These are phyloP conservation scores for Mesoligia furuncula DNA, from an alignment of 2,888 invertebrate species.

Conservation along the genomic window DNA sequence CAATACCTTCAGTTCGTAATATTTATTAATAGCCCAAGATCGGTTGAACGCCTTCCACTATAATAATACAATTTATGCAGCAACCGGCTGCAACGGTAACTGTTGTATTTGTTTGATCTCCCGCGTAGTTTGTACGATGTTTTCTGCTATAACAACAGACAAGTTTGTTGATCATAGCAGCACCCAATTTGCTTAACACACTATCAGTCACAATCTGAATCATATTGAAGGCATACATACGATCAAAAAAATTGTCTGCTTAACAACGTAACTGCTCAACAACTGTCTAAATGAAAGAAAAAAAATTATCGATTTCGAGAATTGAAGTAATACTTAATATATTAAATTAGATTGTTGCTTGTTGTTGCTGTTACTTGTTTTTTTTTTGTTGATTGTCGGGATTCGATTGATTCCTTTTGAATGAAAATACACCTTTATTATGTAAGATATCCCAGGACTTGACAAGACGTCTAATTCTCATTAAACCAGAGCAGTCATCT, in stretches of 20 bases:
- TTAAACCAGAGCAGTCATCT: no score
- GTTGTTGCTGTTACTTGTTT: no score
- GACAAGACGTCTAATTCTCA: neutral
- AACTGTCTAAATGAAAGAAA: no score
- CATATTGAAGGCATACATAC: no score
- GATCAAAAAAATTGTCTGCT: no score
- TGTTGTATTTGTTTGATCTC: neutral
- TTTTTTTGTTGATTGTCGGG: no score
- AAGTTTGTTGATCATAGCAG: neutral
- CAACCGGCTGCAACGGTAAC: neutral
- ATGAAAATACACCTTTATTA: neutral
- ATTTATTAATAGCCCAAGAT: slow-evolving; percentile 26
- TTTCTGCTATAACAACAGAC: neutral
- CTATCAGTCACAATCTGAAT: no score
- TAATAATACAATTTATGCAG: slow-evolving; percentile 18
- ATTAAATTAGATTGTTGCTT: no score
- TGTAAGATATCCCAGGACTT: neutral
- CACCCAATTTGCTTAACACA: no score
- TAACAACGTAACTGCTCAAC: no score
- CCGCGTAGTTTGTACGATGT: slow-evolving; percentile 1
- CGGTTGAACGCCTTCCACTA: neutral
- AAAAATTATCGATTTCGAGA: neutral
- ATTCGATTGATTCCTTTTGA: neutral
- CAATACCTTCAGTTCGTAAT: slow-evolving; percentile 30
- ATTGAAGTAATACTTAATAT: no score